Base-by-base conservation (phyloP, 2,888 invertebrate species). In the Heteromurus nitidus region DNA sequence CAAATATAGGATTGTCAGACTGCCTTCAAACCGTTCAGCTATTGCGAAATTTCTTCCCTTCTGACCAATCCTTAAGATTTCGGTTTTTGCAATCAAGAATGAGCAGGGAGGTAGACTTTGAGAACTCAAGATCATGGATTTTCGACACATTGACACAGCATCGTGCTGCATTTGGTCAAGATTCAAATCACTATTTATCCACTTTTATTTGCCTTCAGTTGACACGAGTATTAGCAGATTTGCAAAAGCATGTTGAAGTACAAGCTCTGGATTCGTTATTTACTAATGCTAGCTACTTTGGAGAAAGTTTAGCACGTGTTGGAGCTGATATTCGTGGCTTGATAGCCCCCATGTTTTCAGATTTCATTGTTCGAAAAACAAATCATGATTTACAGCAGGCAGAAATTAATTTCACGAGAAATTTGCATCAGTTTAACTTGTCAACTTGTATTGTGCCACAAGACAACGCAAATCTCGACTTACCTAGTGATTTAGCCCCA, bases 271-370 rank as follows among this genome's bases (percentile, higher is more conserved):
- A 87, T 60, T 77, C 84, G 13, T 73, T 87, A 13, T 80, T 84
- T 68, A 86, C 83, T 22, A 85, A 86, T 65, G 85, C 85, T 24
- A 84, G 80, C 7, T 87, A 87, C 53, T 85, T 87, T 67, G 86
- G 86, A 16, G 86, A 87, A 85, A 87, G 86, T 83, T 81, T 87
- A 58, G 86, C 86, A 9, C 70, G 86, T 5, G 86, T 87, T 18
- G 86, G 86, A 18, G 85, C 86, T n/a, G 86, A 87, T 73, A 72
- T 87, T 9, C 80, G 86, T 18, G 85, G 85, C 7, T 75, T 85
- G 13, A 77, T 85, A 13, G 74, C 83, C 1, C 85, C 85, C 2
- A 84, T 85, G 20, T 87, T 87, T 72, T 73, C 67, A 47, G 85
- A 86, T 9, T 82, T 86, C 28, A 74, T 87, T 22, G 50, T 79